Conservation (phyloP, 1,140 invertebrate genomes). For the Vanessa atalanta region DNA sequence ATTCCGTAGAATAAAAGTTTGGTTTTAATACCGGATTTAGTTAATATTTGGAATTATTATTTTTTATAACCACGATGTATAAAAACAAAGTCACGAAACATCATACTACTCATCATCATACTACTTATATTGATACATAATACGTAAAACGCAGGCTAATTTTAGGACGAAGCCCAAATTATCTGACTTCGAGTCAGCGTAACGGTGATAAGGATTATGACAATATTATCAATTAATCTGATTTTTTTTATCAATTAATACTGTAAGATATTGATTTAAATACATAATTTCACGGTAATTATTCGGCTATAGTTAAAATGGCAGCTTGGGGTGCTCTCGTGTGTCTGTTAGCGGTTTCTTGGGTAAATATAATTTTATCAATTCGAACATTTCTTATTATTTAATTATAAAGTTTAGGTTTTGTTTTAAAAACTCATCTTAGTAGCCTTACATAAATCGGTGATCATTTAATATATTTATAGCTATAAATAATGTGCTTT, state of each 20-base stretch:
- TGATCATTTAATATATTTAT: no score
- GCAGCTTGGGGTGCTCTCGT: constrained; percentile 32
- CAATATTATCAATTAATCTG: constrained; percentile 26
- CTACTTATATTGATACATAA: no score
- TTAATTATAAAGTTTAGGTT: neutral
- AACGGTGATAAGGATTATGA: neutral
- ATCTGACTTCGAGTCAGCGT: neutral
- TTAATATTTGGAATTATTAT: no score
- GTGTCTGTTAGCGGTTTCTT: constrained; percentile 21
- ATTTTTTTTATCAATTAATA: constrained; percentile 15
- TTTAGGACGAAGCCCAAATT: neutral
- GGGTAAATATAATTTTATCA: constrained; percentile 15
- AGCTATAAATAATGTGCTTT: no score
- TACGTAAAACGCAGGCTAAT: neutral
- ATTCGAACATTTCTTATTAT: no score
- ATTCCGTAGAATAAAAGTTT: no score
- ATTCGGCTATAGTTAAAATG: constrained; percentile 23
- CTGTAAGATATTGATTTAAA: constrained; percentile 14
- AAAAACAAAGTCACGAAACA: no score
- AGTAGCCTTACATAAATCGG: no score
- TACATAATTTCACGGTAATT: constrained; percentile 15
- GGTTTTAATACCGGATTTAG: no score
- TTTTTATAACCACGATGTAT: no score
- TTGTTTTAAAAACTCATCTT: no score
- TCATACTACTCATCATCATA: no score